Evolutionary conservation across 2,888 invertebrate genomes (phyloP).

Genomic region (Octonoba sinensis): DNA sequence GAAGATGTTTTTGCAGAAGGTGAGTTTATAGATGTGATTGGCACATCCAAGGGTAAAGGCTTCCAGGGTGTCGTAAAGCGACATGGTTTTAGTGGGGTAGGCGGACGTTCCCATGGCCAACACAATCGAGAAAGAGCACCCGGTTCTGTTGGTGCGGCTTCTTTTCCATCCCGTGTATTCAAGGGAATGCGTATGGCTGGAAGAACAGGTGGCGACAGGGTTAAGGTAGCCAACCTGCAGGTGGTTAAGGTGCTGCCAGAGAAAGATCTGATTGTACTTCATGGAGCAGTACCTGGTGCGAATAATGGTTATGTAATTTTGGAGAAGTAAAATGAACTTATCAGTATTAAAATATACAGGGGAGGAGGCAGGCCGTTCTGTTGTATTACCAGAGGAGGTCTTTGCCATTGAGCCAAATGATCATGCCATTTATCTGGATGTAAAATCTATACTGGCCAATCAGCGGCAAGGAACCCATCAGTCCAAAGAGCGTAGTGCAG

Average conservation of each 20-base stretch:
- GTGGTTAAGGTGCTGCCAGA: conserved; percentile 7
- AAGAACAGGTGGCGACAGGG: conserved; percentile 22
- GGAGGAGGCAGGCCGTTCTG: too few relatives aligned
- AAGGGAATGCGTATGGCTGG: conserved; percentile 50
- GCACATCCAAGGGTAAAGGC: conserved; percentile 59
- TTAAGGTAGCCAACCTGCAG: conserved; percentile 22
- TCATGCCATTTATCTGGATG: too few relatives aligned
- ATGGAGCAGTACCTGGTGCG: conserved; percentile 29
- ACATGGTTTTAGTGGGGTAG: conserved; percentile 18
- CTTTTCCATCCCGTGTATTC: conserved; percentile 26
- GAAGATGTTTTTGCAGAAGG: too few relatives aligned
- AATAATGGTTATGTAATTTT: too few relatives aligned
- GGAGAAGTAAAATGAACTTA: too few relatives aligned
- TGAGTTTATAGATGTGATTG: conserved; percentile 54
- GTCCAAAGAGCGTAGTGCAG: too few relatives aligned
- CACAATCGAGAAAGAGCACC: conserved; percentile 29
- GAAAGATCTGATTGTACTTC: conserved; percentile 26
- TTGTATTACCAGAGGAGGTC: too few relatives aligned
- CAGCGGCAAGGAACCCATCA: too few relatives aligned
- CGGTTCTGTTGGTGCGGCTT: conserved; percentile 45
- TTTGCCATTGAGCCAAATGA: too few relatives aligned
- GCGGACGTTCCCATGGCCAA: conserved; percentile 21
- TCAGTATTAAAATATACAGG: too few relatives aligned
- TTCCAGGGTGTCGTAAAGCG: conserved; percentile 33
- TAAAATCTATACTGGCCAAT: too few relatives aligned